phyloP scores from a whole-genome alignment of 2,113 vertebrate species.

The Hippolais icterina region DNA sequence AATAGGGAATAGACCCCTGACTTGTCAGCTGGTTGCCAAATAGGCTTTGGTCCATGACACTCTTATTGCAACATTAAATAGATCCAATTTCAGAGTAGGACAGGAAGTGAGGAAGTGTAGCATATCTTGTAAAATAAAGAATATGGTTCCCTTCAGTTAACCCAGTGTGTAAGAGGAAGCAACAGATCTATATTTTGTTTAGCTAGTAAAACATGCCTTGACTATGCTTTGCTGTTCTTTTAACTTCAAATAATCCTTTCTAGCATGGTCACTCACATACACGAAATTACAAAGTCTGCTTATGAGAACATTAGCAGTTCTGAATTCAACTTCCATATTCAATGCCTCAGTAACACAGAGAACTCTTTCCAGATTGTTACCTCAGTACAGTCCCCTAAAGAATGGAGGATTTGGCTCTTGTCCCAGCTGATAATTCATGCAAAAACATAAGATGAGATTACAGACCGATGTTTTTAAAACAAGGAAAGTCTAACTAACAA shows the following conservation, averaged over 20 bases:
- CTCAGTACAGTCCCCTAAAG: neutral
- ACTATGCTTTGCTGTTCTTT: neutral
- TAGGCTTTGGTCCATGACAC: neutral
- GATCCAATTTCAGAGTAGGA: accelerated
- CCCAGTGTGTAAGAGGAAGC: neutral
- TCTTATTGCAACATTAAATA: neutral
- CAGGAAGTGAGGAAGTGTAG: neutral
- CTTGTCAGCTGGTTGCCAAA: neutral
- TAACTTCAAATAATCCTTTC: neutral
- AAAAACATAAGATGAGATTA: neutral
- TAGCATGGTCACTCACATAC: neutral
- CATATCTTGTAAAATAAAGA: neutral
- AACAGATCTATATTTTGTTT: neutral
- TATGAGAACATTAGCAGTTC: neutral
- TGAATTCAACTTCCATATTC: neutral
- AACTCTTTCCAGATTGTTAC: neutral
- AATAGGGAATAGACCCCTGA: neutral
- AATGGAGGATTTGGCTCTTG: neutral
- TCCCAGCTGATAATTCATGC: neutral
- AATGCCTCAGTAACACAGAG: neutral
- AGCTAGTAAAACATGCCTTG: neutral
- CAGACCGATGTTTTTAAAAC: neutral
- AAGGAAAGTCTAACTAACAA: neutral
- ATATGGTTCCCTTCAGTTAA: neutral
- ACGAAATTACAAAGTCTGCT: neutral